These are phyloP conservation scores for Harpagoxenus sublaevis DNA, from an alignment of 2,888 invertebrate genomes.

Conservation along the genomic window DNA sequence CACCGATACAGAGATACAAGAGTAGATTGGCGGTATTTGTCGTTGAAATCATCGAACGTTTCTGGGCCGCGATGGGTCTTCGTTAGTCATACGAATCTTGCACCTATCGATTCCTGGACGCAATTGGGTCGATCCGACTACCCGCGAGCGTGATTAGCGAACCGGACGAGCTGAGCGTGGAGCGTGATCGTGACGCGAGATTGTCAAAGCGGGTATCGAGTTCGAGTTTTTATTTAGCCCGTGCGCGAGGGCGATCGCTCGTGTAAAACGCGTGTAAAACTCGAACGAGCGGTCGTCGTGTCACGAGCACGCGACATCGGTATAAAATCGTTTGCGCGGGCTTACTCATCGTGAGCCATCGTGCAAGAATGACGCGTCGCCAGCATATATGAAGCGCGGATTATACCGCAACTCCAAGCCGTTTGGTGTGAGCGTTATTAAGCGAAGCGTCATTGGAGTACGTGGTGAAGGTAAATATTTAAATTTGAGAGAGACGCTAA, in stretches of 20 bases:
- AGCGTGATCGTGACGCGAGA: constrained; percentile 27
- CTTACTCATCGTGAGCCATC: constrained; percentile 42
- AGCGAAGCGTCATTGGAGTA: constrained; percentile 23
- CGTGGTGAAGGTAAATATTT: constrained; percentile 28
- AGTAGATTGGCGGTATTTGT: not conserved
- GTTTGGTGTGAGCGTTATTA: constrained; percentile 4
- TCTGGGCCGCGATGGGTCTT: not conserved
- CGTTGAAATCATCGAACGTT: not conserved
- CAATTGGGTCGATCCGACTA: constrained; percentile 35
- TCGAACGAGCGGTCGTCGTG: constrained; percentile 30
- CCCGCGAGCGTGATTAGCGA: constrained; percentile 28
- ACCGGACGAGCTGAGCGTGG: constrained; percentile 14
- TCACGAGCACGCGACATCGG: constrained; percentile 28
- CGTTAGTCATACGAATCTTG: constrained; percentile 15
- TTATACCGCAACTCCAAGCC: constrained; percentile 14
- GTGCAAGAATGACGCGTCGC: constrained; percentile 31
- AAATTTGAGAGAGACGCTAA: constrained; percentile 10
- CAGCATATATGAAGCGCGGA: constrained; percentile 9
- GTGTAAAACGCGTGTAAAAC: constrained; percentile 53
- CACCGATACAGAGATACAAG: not conserved
- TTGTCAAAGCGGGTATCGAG: constrained; percentile 46
- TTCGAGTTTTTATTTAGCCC: constrained; percentile 48
- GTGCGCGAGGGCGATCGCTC: constrained; percentile 51
- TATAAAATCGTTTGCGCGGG: constrained; percentile 22
- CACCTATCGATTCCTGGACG: constrained; percentile 18